Percentiles rank a stretch among this genome's conserved stretches.
phyloP scores from a whole-genome alignment of 2,888 invertebrate species.

The Camponotus fellah region DNA sequence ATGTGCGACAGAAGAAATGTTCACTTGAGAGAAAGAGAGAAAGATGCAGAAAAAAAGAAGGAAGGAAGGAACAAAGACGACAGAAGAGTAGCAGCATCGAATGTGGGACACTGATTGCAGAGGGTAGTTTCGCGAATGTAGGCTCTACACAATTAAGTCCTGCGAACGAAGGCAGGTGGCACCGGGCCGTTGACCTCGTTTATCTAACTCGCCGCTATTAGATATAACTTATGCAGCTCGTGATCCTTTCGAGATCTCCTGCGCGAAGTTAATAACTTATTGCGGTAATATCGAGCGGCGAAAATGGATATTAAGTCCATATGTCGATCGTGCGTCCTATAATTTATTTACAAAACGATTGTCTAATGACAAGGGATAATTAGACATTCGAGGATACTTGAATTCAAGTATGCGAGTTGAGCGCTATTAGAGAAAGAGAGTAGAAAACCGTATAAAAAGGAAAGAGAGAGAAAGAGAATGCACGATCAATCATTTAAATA shows the following conservation, averaged over 20 bases:
- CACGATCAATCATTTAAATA: conserved; percentile 34
- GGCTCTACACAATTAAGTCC: conserved; percentile 72
- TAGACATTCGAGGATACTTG: conserved; percentile 9
- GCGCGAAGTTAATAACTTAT: conserved; percentile 29
- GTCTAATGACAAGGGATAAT: conserved; percentile 37
- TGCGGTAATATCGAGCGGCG: conserved; percentile 34
- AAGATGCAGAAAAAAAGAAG: background rate
- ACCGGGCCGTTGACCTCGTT: conserved; percentile 57
- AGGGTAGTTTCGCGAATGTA: conserved; percentile 73
- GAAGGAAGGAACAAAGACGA: background rate
- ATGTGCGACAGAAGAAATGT: conserved; percentile 6
- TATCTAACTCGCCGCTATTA: conserved; percentile 58
- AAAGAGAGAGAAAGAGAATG: background rate
- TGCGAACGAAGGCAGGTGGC: conserved; percentile 79
- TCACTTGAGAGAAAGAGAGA: background rate
- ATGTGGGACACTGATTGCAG: conserved; percentile 68
- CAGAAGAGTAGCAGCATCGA: conserved; percentile 21
- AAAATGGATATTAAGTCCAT: conserved; percentile 22
- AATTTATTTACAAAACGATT: conserved; percentile 33
- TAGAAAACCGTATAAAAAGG: background rate
- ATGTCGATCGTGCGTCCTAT: background rate
- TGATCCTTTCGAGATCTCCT: conserved; percentile 21
- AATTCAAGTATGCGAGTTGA: background rate
- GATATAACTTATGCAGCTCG: conserved; percentile 49
- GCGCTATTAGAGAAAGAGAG: background rate